phyloP scores from a whole-genome alignment of 2,888 invertebrate species.

The Drosophila subquinaria region DNA sequence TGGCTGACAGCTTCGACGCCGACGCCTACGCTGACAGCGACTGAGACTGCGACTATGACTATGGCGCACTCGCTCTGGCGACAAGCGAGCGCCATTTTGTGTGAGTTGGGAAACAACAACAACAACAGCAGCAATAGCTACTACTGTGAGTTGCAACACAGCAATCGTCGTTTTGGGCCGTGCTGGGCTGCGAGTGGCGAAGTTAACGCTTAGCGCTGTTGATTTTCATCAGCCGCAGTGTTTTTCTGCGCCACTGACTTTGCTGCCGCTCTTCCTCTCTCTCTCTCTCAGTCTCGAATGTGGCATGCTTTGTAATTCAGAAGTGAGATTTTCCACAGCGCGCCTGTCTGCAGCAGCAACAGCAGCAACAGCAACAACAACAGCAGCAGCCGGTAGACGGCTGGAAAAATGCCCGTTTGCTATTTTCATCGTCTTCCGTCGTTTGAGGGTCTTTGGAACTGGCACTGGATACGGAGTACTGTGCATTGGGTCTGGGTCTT shows the following conservation, averaged over 20 bases:
- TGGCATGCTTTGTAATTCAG: slow-evolving; percentile 78
- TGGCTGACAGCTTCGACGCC: slow-evolving; percentile 40
- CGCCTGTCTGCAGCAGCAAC: slow-evolving; percentile 67
- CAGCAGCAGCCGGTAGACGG: slow-evolving; percentile 30
- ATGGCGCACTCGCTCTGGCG: slow-evolving; percentile 64
- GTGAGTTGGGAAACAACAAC: slow-evolving; percentile 6
- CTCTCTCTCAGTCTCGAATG: slow-evolving; percentile 44
- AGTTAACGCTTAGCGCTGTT: slow-evolving; percentile 83
- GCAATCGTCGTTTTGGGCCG: slow-evolving; percentile 31
- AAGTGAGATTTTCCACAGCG: slow-evolving; percentile 83
- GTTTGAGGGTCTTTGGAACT: slow-evolving; percentile 38
- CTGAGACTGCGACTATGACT: slow-evolving; percentile 25
- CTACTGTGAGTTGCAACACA: background rate
- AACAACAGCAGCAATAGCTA: slow-evolving; percentile 21
- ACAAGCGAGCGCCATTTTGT: slow-evolving; percentile 68
- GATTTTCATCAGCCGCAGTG: slow-evolving; percentile 83
- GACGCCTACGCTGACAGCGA: slow-evolving; percentile 59
- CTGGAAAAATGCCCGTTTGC: slow-evolving; percentile 72
- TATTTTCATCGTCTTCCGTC: slow-evolving; percentile 66
- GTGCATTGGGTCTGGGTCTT: no score
- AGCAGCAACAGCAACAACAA: slow-evolving; percentile 12
- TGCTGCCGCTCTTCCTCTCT: slow-evolving; percentile 37
- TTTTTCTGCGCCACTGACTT: slow-evolving; percentile 69
- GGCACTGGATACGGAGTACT: slow-evolving; percentile 4
- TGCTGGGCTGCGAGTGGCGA: slow-evolving; percentile 67